Base-by-base conservation (phyloP, 2,113 vertebrate species). In the Salvator merianae region DNA sequence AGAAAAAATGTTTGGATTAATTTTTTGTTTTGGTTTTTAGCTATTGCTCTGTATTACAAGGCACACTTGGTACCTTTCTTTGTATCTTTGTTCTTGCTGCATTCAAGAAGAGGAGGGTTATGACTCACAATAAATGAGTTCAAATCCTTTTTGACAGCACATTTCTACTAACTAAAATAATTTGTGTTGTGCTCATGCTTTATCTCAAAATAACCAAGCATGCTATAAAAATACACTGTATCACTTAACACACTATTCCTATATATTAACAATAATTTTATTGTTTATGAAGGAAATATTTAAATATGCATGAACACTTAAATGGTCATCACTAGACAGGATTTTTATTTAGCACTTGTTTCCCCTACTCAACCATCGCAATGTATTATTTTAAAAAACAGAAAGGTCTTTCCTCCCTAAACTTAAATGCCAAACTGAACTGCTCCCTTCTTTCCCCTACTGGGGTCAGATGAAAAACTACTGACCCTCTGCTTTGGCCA, bases 401-500 rank as follows among this genome's bases (percentile, higher is more conserved):
- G 79, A 59, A 79, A 79, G 8, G 1, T 38, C 84, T 85, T 83
- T 59, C 28, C 87, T 38, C 43, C 74, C 22, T 34, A 18, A 82
- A 65, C 65, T 24, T 77, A 77, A 82, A 68, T 32, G 13, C 55
- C 14, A 59, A 16, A 38, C 87, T n/a, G 43, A 72, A 32, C 84
- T 89, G 66, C 24, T 77, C 47, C 84, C 70, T 75, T 77, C 22
- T 34, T 28, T 1, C 66, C 30, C 79, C 74, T 83, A 2, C 28
- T 2, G 68, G 77, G 83, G 36, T 69, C 84, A 81, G 40, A 85
- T 83, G 91, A 85, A 88, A 89, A 89, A 87, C 40, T 81, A 87
- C 80, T 77, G 85, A 86, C 86, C 88, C 90, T 91, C 79, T 24
- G 62, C 80, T 75, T 82, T 84, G 50, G 88, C 71, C 38, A 10